A percentile compares a stretch with the other conserved stretches of the same genome.
These are phyloP conservation scores for Pandion haliaetus DNA, from an alignment of 2,113 vertebrate species.

Conservation along the genomic window DNA sequence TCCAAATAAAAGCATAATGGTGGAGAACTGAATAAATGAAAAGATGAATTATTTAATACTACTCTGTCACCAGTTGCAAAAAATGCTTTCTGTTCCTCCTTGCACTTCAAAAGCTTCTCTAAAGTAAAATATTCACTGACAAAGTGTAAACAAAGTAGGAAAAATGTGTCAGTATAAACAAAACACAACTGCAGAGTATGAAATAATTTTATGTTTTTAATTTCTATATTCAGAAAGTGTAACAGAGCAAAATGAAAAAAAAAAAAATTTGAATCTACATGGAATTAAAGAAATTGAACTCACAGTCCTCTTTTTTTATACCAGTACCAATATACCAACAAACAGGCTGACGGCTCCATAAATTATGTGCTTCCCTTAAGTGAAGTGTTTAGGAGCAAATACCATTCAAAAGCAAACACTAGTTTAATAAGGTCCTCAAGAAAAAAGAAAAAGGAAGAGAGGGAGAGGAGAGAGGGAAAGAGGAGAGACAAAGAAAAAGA, in stretches of 20 bases:
- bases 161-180: background rate
- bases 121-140: background rate
- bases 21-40: background rate
- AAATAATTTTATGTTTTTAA: background rate
- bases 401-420: background rate
- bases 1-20: background rate
- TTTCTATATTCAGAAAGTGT: conserved; percentile 4
- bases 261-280: background rate
- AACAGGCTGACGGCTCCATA: background rate
- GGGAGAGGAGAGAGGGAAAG: too few relatives aligned
- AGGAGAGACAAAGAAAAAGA: too few relatives aligned
- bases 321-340: background rate
- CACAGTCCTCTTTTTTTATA: background rate
- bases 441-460: background rate
- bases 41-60: background rate
- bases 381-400: background rate
- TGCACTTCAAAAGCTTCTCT: background rate
- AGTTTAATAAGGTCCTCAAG: background rate
- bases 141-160: background rate
- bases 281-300: background rate
- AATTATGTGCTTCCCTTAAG: background rate
- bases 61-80: background rate
- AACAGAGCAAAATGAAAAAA: background rate
- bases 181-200: background rate
- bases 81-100: background rate